A percentile compares a stretch with the other conserved stretches of the same genome.
Conservation (phyloP, 2,888 invertebrate species). For the Neoitamus cyanurus region DNA sequence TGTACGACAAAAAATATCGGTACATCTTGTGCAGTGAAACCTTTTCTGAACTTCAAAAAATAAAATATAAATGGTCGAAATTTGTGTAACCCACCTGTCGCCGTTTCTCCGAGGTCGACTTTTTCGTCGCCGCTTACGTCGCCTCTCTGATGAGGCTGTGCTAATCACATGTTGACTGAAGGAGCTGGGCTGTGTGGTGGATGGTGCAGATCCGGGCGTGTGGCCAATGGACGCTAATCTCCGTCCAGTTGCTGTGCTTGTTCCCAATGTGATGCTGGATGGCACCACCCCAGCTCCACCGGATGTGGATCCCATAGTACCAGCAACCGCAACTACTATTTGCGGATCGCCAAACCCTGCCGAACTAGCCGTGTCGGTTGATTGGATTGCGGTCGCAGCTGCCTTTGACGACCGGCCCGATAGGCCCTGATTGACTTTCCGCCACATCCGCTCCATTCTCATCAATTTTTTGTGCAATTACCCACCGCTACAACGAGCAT, state of each 20-base stretch:
- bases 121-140: conserved; percentile 63
- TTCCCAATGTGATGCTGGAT: not conserved
- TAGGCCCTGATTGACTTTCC: conserved; percentile 66
- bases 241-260: conserved; percentile 63
- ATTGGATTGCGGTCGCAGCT: conserved; percentile 55
- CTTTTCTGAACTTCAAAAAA: not conserved
- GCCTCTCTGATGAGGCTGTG: conserved; percentile 64
- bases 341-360: conserved; percentile 64
- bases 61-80: too few species aligned
- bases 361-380: conserved; percentile 63
- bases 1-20: too few species aligned
- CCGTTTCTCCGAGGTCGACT: conserved; percentile 61
- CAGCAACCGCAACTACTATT: conserved; percentile 62
- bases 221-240: conserved; percentile 62
- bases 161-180: conserved; percentile 65
- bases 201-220: not conserved
- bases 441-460: conserved; percentile 66
- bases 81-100: conserved; percentile 24
- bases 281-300: not conserved
- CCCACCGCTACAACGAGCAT: too few species aligned
- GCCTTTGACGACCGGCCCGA: conserved; percentile 58
- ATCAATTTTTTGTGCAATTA: conserved; percentile 43
- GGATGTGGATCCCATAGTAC: conserved; percentile 30
- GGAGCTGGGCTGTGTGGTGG: conserved; percentile 56
- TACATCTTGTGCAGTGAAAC: too few species aligned